Percentiles rank a stretch among this genome's conserved stretches.
Evolutionary conservation across 2,797 vertebrate genomes (phyloP).

Genomic region (Sandelia bainsii): DNA sequence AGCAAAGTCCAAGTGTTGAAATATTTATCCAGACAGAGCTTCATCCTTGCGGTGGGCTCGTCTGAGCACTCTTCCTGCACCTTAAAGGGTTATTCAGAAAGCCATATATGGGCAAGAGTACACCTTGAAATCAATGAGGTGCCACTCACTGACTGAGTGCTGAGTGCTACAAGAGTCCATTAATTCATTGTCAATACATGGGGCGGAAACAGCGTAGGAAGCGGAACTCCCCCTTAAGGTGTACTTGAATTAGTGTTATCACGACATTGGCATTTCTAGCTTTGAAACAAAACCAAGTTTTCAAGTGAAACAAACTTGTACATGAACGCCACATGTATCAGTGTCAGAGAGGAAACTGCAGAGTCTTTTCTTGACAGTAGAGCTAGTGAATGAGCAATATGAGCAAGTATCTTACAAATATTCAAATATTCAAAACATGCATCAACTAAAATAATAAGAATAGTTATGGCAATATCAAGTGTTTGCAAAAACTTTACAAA

Average conservation of each 20-base stretch:
- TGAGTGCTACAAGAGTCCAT: constrained; percentile 85
- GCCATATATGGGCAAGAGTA: constrained; percentile 86
- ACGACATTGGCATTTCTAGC: constrained; percentile 48
- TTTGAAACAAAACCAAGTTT: constrained; percentile 41
- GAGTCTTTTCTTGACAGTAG: background rate
- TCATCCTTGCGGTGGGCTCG: constrained; percentile 83
- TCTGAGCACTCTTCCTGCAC: constrained; percentile 87
- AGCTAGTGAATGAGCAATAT: background rate
- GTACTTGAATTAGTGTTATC: constrained; percentile 55
- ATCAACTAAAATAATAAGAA: background rate
- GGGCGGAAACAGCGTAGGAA: constrained; percentile 77
- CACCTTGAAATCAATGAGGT: constrained; percentile 88
- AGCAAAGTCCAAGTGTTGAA: constrained; percentile 90
- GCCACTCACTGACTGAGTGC: constrained; percentile 84
- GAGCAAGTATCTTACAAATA: background rate
- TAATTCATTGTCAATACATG: constrained; percentile 85
- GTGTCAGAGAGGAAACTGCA: background rate
- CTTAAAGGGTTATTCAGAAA: constrained; percentile 89
- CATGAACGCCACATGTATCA: background rate
- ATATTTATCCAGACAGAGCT: constrained; percentile 89
- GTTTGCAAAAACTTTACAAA: background rate
- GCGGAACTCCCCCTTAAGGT: constrained; percentile 66
- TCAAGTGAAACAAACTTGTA: constrained; percentile 10
- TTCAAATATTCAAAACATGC: background rate
- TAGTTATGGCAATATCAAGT: too few species aligned